Evolutionary conservation across 2,797 vertebrate genomes (phyloP), one percentile per base, ranked within the genome.

Genomic region (Botia almorhae): DNA sequence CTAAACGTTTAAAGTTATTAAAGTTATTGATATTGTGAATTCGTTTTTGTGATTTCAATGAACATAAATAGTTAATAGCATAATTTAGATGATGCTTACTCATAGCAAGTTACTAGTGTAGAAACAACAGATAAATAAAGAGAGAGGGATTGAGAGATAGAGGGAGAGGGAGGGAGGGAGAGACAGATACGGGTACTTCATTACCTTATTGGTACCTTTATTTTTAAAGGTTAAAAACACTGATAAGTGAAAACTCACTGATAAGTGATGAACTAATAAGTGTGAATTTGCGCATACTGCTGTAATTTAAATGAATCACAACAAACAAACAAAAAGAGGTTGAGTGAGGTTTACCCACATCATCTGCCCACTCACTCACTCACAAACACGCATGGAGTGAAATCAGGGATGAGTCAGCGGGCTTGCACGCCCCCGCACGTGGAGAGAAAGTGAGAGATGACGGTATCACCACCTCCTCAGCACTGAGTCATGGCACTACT

Each of bases 331-430:
- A 14, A 7, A 39, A 14, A n/a, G 21, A 74, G 39, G 51, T 36
- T 48, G 46, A 29, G 69, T 53, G 39, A 19, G 69, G 77, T 79
- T 71, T 29, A 53, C 60, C 48, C 74, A 64, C 80, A 26, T 43
- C 70, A 70, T 43, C 67, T 71, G 60, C 43, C 10, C 43, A 46
- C 43, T 11, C 8, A 46, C 43, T 2, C 43, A 46, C 43, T 11
- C 80, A 70, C 74, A 53, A 46, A 64, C 75, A 70, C 67, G 36
- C 56, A 56, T 58, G 14, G 14, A 53, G 21, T 67, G 69, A 65
- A 80, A 60, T 74, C 82, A 53, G 48, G 8, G 83, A 82, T 85
- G 84, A 82, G 69, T 85, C 84, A 85, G 72, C 14, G 43, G 61
- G 65, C 55, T 56, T 7, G 11, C 63, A 36, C 80, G 61, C 76